phyloP scores from a whole-genome alignment of 2,797 vertebrate genomes.

The Petrocephalus schoutedeni region DNA sequence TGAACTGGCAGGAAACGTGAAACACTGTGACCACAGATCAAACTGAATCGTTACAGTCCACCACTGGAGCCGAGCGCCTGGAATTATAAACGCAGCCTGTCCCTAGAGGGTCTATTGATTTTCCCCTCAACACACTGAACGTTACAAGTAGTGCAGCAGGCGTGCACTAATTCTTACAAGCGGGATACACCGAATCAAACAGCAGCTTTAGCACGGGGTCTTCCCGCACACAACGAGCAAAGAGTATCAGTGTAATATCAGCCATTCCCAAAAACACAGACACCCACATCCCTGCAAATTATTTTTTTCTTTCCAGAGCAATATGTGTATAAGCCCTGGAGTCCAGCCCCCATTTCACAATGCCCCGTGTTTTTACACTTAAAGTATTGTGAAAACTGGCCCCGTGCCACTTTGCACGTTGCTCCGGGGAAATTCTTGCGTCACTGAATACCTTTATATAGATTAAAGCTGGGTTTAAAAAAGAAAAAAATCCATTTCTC shows the following conservation, averaged over 20 bases:
- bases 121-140: background rate
- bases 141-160: background rate
- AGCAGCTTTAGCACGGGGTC: background rate
- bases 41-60: background rate
- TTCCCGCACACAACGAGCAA: background rate
- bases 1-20: background rate
- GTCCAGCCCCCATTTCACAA: background rate
- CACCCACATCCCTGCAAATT: background rate
- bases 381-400: background rate
- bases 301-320: background rate
- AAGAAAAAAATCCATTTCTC: background rate
- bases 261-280: background rate
- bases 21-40: background rate
- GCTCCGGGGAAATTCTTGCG: background rate
- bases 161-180: background rate
- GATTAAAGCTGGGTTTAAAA: background rate
- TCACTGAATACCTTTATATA: background rate
- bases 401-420: background rate
- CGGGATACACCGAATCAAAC: background rate
- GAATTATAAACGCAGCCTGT: background rate
- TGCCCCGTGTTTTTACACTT: background rate
- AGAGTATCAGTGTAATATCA: background rate
- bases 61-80: background rate
- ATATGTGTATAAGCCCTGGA: background rate
- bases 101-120: background rate